Evolutionary conservation across 2,113 vertebrate genomes (phyloP).

Genomic region (Hypomesus transpacificus): DNA sequence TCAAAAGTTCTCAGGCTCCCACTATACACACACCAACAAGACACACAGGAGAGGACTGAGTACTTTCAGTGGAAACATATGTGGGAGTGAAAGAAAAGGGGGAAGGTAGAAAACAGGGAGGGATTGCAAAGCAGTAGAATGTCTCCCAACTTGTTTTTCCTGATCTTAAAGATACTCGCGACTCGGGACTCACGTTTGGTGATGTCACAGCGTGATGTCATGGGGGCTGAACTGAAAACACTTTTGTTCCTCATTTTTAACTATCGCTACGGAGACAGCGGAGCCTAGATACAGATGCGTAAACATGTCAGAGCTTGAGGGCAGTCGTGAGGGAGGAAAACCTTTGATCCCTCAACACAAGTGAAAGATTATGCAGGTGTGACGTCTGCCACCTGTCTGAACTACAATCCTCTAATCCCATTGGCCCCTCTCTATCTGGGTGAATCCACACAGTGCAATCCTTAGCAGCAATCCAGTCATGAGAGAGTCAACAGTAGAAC

Average conservation of each 20-base stretch:
- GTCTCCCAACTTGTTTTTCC: conserved; percentile 63
- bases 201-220: conserved; percentile 40
- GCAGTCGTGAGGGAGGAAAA: conserved; percentile 21
- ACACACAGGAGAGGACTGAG: background rate
- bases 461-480: background rate
- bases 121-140: conserved; percentile 43
- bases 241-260: conserved; percentile 33
- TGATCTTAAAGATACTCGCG: conserved; percentile 28
- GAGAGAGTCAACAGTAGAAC: conserved; percentile 39
- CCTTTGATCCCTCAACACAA: conserved; percentile 4
- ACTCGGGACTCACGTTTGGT: conserved; percentile 26
- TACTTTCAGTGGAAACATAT: background rate
- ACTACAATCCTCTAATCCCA: conserved; percentile 4
- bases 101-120: conserved; percentile 19
- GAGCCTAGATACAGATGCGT: conserved; percentile 16
- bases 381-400: conserved; percentile 6
- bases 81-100: background rate
- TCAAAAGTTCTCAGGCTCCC: background rate
- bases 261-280: conserved; percentile 21
- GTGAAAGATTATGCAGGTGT: conserved; percentile 7
- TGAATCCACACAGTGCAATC: background rate
- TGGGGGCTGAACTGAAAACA: conserved; percentile 29
- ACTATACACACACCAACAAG: background rate
- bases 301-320: conserved; percentile 41
- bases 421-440: background rate